Conservation (phyloP, 2,113 vertebrate genomes). For the Bostrychus sinensis region DNA sequence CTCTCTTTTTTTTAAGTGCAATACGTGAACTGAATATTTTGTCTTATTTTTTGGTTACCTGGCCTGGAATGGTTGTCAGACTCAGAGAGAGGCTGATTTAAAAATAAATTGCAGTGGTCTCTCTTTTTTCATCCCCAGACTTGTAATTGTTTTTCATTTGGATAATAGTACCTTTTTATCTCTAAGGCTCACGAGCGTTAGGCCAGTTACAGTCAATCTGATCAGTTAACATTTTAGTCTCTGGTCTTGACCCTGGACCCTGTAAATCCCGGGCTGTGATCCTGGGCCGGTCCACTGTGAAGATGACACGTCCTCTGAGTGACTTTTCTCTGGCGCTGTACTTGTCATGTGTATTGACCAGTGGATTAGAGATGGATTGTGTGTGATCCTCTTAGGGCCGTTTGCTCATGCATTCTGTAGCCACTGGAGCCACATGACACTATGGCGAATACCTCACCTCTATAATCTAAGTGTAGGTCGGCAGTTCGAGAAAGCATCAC, state of each 20-base stretch:
- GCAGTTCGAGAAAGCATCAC: slow-evolving; percentile 65
- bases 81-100: too few relatives aligned
- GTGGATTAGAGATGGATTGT: slow-evolving; percentile 70
- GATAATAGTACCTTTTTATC: not conserved
- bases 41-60: too few relatives aligned
- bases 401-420: slow-evolving; percentile 52
- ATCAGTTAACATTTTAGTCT: not conserved
- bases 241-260: not conserved
- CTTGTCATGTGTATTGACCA: slow-evolving; percentile 66
- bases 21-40: too few relatives aligned
- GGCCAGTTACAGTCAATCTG: not conserved
- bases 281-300: slow-evolving; percentile 17
- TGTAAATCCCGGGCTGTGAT: slow-evolving; percentile 10
- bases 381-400: slow-evolving; percentile 69
- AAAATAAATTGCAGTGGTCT: too few relatives aligned
- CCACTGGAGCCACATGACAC: slow-evolving; percentile 21
- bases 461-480: slow-evolving; percentile 60
- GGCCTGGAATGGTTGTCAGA: too few relatives aligned
- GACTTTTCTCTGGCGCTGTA: slow-evolving; percentile 52
- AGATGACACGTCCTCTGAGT: slow-evolving; percentile 57
- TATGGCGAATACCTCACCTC: slow-evolving; percentile 66
- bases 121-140: not conserved
- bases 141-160: not conserved
- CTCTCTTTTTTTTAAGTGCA: too few relatives aligned
- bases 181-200: not conserved